These are phyloP conservation scores for Osmerus eperlanus DNA, from an alignment of 2,113 vertebrate genomes.

Conservation along the genomic window DNA sequence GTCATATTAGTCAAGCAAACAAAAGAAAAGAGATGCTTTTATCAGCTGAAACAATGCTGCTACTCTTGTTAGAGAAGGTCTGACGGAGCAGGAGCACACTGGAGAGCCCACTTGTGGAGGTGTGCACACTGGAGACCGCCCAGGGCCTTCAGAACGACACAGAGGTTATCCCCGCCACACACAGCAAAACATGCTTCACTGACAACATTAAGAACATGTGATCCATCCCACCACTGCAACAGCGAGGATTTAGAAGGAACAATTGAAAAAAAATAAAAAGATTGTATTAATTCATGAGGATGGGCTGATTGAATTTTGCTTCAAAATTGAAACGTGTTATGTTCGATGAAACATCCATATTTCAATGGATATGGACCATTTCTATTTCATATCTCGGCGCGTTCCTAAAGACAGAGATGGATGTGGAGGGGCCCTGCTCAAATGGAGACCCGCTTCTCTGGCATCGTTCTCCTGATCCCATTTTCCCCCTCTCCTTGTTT, in stretches of 20 bases:
- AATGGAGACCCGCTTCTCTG: conserved; percentile 34
- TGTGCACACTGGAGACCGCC: no score
- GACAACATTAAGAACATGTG: no score
- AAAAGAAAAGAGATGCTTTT: conserved; percentile 69
- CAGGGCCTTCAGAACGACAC: no score
- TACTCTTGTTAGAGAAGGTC: conserved; percentile 23
- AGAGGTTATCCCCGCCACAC: no score
- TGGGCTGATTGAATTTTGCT: conserved; percentile 44
- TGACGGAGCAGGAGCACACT: conserved; percentile 33
- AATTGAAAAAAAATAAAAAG: no score
- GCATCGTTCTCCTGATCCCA: conserved; percentile 34
- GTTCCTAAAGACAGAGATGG: conserved; percentile 27
- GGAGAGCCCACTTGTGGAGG: conserved; percentile 30
- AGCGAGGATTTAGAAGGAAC: no score
- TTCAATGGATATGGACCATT: conserved; percentile 13
- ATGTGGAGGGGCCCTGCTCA: conserved; percentile 44
- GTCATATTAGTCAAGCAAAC: conserved; percentile 67
- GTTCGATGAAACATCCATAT: conserved; percentile 38
- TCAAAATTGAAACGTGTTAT: conserved; percentile 1
- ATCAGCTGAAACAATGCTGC: conserved; percentile 62
- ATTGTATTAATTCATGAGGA: conserved; percentile 34
- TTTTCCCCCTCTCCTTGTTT: conserved; percentile 30
- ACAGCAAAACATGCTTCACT: no score
- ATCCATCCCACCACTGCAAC: no score
- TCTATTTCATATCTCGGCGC: conserved; percentile 15